Percentiles rank a stretch among this genome's conserved stretches.
These are phyloP conservation scores for Prinia subflava DNA, from an alignment of 2,113 vertebrate genomes.

Conservation along the genomic window DNA sequence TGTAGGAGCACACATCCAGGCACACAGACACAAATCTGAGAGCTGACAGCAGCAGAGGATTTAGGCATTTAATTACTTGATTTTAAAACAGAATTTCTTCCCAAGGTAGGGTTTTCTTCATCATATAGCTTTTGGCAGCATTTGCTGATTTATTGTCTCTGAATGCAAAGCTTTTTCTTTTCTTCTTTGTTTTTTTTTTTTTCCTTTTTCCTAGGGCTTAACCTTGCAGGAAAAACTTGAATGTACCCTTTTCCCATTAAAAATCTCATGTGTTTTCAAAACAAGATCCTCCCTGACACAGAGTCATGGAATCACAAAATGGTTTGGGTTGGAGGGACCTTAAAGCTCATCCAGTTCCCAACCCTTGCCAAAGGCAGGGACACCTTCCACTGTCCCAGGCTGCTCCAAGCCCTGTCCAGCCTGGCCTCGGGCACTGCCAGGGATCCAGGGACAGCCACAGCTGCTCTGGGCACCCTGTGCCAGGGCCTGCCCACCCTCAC, in stretches of 20 bases:
- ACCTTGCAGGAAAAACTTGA: not conserved
- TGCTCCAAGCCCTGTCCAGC: rapidly evolving
- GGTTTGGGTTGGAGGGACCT: not conserved
- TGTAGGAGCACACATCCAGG: not conserved
- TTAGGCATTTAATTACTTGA: not conserved
- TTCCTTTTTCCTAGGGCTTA: not conserved
- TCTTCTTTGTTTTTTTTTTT: too few relatives aligned
- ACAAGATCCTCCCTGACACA: not conserved
- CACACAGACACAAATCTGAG: not conserved
- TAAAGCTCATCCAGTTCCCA: not conserved
- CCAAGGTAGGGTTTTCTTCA: not conserved
- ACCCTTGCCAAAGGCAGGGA: too few relatives aligned
- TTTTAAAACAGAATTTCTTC: not conserved
- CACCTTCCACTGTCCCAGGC: not conserved
- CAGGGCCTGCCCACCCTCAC: not conserved
- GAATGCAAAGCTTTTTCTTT: not conserved
- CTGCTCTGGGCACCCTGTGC: not conserved
- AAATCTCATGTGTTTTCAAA: not conserved
- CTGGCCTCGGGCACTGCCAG: not conserved
- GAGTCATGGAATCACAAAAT: not conserved
- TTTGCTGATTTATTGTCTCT: not conserved
- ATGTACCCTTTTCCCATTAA: not conserved
- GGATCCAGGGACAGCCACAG: not conserved
- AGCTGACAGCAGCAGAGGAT: not conserved
- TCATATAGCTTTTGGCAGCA: not conserved